Evolutionary conservation across 2,797 vertebrate species (phyloP), one percentile per base, ranked within the genome.

Genomic region (Threskiornis aethiopicus): DNA sequence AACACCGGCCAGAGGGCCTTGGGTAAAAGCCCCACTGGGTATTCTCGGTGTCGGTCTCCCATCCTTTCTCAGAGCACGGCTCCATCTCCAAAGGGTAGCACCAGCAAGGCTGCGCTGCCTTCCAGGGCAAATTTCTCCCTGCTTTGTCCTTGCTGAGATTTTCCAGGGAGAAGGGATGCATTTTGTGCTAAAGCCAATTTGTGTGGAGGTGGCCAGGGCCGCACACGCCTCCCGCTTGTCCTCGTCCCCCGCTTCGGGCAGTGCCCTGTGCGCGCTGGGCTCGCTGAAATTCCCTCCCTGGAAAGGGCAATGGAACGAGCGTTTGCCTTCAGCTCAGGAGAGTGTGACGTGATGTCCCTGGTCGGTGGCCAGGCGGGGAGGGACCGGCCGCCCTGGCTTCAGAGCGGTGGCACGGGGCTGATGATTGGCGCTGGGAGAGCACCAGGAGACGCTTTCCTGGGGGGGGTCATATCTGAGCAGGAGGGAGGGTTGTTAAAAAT

Each of bases 401-500:
- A 28, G 20, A 47, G 84, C 0, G 3, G 31, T 44, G 89, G 41
- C 79, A 90, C 24, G 9, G 93, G 82, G 88, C 72, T 90, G 87
- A 87, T 90, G 87, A 87, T 35, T 52, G 91, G 15, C 8, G 25
- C 20, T 24, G 54, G 64, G 37, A 80, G 39, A 80, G 84, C 58
- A 52, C 46, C 42, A 25, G 66, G 29, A 90, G 41, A 55, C 3
- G 0, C 73, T 66, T 52, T 77, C n/a, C 46, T 31, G 22, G 8
- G 28, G 17, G 33, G 15, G 14, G 22, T 65, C 25, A 16, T 26
- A 35, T 20, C 58, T 47, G 22, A 46, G 61, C 85, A 46, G 88
- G 88, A 95, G 90, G 46, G 33, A 93, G 49, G 55, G 87, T 87
- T 96, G 92, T 90, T 87, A 95, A 97, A 97, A 97, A 96, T 90